phyloP scores from a whole-genome alignment of 2,888 invertebrate genomes.

The Orchestes rusci region DNA sequence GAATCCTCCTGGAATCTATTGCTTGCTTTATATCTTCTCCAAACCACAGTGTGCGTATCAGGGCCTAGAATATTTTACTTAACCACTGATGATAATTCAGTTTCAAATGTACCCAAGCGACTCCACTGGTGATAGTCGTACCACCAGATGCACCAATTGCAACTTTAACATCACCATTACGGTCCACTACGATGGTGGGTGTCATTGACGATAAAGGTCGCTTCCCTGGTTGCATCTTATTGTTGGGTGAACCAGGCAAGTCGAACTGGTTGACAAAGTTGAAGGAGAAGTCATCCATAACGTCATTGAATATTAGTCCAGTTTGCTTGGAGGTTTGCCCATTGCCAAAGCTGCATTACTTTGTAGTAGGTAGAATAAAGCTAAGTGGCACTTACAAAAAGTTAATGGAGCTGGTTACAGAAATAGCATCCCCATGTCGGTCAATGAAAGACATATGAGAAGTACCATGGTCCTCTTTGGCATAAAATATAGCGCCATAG shows the following conservation, averaged over 20 bases:
- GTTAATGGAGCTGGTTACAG: slow-evolving; percentile 73
- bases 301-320: slow-evolving; percentile 90
- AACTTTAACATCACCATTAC: slow-evolving; percentile 57
- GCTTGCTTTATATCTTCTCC: slow-evolving; percentile 69
- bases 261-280: slow-evolving; percentile 62
- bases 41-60: slow-evolving; percentile 68
- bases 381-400: slow-evolving; percentile 35
- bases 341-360: slow-evolving; percentile 70
- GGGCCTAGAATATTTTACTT: no score
- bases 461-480: slow-evolving; percentile 67
- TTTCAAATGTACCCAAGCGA: slow-evolving; percentile 62
- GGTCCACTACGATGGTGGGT: slow-evolving; percentile 69
- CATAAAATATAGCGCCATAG: slow-evolving; percentile 60
- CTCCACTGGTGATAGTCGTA: slow-evolving; percentile 69
- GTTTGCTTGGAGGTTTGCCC: slow-evolving; percentile 69
- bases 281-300: slow-evolving; percentile 92
- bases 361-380: no score
- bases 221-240: slow-evolving; percentile 74
- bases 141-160: slow-evolving; percentile 81
- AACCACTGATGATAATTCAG: no score
- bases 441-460: slow-evolving; percentile 83
- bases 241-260: slow-evolving; percentile 69
- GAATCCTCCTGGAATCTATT: slow-evolving; percentile 70
- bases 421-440: slow-evolving; percentile 84
- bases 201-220: slow-evolving; percentile 81